Base-by-base conservation (phyloP, 2,888 invertebrate genomes). In the Eilema griseolum region DNA sequence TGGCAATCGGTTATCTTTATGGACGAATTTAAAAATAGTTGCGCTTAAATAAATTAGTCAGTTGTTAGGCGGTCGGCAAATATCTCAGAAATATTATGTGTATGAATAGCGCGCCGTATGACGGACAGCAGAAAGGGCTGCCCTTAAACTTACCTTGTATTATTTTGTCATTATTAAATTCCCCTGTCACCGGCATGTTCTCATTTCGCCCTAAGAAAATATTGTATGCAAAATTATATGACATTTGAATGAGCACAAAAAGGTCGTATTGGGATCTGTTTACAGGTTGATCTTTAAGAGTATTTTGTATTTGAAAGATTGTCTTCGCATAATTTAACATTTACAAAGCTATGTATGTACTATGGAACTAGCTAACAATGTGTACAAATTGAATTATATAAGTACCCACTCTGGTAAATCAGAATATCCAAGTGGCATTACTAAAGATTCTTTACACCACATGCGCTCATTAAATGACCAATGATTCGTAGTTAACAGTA, bases 121-220 rank as follows among this genome's bases (percentile, higher is more conserved):
- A 95, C 89, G 90, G 95, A 95, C 95, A 95, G 95, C 93, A 94
- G 92, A 95, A 95, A 95, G 95, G 95, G 88, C 89, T 89, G 91
- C 92, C 91, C 92, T 93, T 93, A 93, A 91, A 93, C 89, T 92
- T 93, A 89, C 91, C 93, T 93, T 92, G 95, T 94, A 95, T 95
- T 95, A 95, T 95, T 95, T 95, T 95, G 95, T 95, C 95, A 95
- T 95, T 95, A 95, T 95, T 95, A 95, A 95, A 95, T 95, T 95
- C 95, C 90, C 87, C 90, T 94, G 95, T 95, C 95, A 94, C 89
- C 74, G 89, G 84, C 88, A 83, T 85, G 91, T 93, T 94, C 90
- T 93, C 93, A 92, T 94, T 95, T 92, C 90, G 88, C 86, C 89
- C 88, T 87, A 91, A 92, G 94, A 91, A 95, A 95, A 95, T 95